Base-by-base conservation (phyloP, 2,888 invertebrate species). In the Galeruca laticollis region DNA sequence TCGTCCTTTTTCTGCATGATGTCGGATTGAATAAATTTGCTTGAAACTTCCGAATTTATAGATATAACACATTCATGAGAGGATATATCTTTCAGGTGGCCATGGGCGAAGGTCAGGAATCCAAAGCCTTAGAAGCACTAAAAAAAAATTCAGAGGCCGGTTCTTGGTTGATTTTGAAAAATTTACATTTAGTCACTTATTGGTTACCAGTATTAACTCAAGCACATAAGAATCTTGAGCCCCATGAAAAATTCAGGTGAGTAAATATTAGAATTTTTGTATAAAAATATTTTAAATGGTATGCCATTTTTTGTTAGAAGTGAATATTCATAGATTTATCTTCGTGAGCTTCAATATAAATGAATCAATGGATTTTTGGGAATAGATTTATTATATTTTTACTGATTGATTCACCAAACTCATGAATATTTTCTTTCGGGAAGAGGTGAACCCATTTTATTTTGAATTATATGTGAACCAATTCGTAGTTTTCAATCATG, bases 71-170 rank as follows among this genome's bases (percentile, higher is more conserved):
- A 26, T 0, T 6, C n/a, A n/a, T 26, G 31, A 52, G 43, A 21
- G 26, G 10, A 8, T 52, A 26, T 56, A 13, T 8, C 26, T 69
- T 60, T 26, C 68, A 93, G 89, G 89, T 95, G 65, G 92, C 95
- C 2, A 90, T 95, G 87, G 95, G 95, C 5, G 92, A 93, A 85
- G 94, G 94, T 15, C 93, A 94, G 84, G 90, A 93, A 73, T 88
- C 87, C 61, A 87, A 88, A 59, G 92, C 92, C 0, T 79, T 93
- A 67, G 84, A 88, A 57, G 85, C 88, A 33, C 84, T 94, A 47
- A 84, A 87, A 21, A 87, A 89, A 76, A 89, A 90, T 49, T 87
- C 91, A 0, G 84, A 87, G 71, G 84, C 86, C 63, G 95, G 94
- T 0, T 87, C 89, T 60, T 95, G 95, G 94, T 82, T 95, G 56